Conservation (phyloP, 2,797 vertebrate genomes). For the Diceros bicornis region DNA sequence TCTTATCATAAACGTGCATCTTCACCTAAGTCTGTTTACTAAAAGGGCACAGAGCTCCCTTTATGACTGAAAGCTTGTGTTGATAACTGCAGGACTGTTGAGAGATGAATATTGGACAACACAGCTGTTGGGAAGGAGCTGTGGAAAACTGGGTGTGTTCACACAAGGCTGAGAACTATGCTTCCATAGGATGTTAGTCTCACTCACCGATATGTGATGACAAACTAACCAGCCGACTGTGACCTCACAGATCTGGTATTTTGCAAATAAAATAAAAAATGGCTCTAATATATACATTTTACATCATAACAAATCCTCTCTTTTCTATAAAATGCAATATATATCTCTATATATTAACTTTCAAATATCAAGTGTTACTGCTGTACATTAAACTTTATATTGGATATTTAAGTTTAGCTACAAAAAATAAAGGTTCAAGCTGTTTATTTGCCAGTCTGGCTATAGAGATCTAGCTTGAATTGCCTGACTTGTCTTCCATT, state of each 20-base stretch:
- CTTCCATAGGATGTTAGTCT: neutral
- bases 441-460: neutral
- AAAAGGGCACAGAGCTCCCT: slow-evolving; percentile 11
- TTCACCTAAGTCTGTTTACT: slow-evolving; percentile 47
- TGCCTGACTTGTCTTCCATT: neutral
- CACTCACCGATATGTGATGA: neutral
- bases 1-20: neutral
- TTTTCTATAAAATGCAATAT: neutral
- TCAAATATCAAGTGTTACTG: neutral
- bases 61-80: slow-evolving; percentile 17
- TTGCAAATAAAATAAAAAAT: slow-evolving; percentile 36
- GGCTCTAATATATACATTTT: slow-evolving; percentile 3
- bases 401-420: slow-evolving; percentile 17
- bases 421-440: neutral
- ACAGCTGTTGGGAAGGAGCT: neutral
- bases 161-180: neutral
- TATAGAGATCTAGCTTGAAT: slow-evolving; percentile 3
- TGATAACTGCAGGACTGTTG: neutral
- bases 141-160: neutral
- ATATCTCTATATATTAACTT: neutral
- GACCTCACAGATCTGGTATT: neutral
- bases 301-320: slow-evolving; percentile 27
- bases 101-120: neutral
- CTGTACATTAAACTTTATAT: slow-evolving; percentile 29
- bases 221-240: neutral